Conservation (phyloP, 2,113 vertebrate species). For the Semicossyphus pulcher region DNA sequence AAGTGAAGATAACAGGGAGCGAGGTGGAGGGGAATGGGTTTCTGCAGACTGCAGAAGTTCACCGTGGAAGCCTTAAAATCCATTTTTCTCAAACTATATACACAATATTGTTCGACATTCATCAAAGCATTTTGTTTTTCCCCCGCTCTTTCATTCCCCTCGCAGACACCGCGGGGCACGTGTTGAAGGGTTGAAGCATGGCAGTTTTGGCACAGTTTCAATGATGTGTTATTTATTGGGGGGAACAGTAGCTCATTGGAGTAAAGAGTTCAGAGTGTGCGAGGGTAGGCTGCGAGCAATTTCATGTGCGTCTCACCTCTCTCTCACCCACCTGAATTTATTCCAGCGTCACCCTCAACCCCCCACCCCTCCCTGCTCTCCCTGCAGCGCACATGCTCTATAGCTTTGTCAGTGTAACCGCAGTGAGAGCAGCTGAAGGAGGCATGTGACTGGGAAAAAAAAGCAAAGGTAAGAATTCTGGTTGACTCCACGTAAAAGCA, state of each 20-base stretch:
- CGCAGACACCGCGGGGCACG: conserved; percentile 19
- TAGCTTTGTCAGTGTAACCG: conserved; percentile 10
- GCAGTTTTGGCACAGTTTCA: conserved; percentile 70
- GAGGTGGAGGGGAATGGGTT: conserved; percentile 23
- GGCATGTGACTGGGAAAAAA: background rate
- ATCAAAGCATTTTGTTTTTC: conserved; percentile 70
- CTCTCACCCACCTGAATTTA: conserved; percentile 42
- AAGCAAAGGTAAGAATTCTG: background rate
- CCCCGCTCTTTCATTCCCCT: conserved; percentile 10
- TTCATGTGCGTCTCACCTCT: conserved; percentile 34
- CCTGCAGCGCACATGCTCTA: background rate
- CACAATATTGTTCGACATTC: conserved; percentile 68
- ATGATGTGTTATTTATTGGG: conserved; percentile 68
- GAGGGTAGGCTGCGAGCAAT: conserved; percentile 35
- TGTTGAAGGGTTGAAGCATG: conserved; percentile 44
- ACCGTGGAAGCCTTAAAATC: conserved; percentile 76
- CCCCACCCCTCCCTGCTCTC: background rate
- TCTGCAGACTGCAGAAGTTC: conserved; percentile 49
- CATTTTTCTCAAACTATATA: conserved; percentile 69
- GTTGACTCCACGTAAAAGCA: background rate
- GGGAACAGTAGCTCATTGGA: conserved; percentile 36
- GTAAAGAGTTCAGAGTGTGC: conserved; percentile 45
- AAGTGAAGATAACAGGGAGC: conserved; percentile 38
- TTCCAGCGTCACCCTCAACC: conserved; percentile 17
- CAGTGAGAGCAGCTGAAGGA: background rate